Conservation (phyloP, 2,888 invertebrate species). For the Sacculina carcini region DNA sequence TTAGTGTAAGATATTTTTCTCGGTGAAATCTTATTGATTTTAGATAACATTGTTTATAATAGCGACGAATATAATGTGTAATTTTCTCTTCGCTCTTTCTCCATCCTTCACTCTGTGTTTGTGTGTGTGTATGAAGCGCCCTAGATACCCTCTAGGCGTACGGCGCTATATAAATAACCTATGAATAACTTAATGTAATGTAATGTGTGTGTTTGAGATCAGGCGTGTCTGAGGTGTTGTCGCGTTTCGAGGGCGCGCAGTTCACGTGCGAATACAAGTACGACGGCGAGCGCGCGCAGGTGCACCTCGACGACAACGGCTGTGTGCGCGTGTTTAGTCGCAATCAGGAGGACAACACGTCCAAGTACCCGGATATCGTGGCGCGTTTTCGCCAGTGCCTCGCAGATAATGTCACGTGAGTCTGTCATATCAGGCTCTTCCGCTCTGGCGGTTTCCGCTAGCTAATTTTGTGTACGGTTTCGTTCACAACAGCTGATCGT, state of each 20-base stretch:
- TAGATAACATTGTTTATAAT: too few relatives aligned
- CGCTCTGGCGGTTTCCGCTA: neutral
- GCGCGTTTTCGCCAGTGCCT: conserved; percentile 27
- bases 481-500: conserved; percentile 13
- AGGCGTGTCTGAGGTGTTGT: conserved; percentile 50
- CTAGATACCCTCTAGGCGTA: too few relatives aligned
- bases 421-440: neutral
- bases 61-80: too few relatives aligned
- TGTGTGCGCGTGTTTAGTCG: conserved; percentile 63
- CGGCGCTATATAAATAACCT: too few relatives aligned
- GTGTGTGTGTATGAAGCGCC: too few relatives aligned
- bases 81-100: too few relatives aligned
- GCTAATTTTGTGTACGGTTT: conserved; percentile 4
- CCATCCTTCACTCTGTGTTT: too few relatives aligned
- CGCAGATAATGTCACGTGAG: neutral
- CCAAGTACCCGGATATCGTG: conserved; percentile 87
- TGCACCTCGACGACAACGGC: conserved; percentile 41
- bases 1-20: too few relatives aligned
- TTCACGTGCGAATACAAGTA: conserved; percentile 99
- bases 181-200: too few relatives aligned
- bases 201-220: neutral
- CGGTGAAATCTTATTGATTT: too few relatives aligned
- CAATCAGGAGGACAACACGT: conserved; percentile 80
- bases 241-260: conserved; percentile 51
- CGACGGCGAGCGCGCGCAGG: conserved; percentile 93